Evolutionary conservation across 1,140 invertebrate species (phyloP).

Genomic region (Solenopsis fugax): DNA sequence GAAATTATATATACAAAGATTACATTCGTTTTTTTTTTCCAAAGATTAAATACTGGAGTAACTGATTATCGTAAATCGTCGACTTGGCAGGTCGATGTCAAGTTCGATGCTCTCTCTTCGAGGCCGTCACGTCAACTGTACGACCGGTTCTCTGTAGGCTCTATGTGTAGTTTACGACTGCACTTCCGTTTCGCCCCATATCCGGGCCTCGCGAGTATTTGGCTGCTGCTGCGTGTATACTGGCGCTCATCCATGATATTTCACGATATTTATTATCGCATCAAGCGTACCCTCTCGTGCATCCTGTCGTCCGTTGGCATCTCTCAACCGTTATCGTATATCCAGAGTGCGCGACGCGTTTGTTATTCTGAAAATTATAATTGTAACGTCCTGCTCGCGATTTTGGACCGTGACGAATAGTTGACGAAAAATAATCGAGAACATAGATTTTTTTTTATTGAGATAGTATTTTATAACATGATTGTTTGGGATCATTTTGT

Average conservation of each 20-base stretch:
- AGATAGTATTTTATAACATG: neutral
- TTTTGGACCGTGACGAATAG: neutral
- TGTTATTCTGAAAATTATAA: conserved; percentile 43
- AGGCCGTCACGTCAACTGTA: conserved; percentile 17
- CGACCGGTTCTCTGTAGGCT: conserved; percentile 29
- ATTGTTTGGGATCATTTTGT: neutral
- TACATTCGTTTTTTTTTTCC: neutral
- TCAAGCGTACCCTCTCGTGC: conserved; percentile 30
- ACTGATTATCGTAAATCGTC: conserved; percentile 19
- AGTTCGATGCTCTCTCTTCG: conserved; percentile 36
- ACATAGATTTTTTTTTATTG: neutral
- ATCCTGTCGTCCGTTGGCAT: conserved; percentile 37
- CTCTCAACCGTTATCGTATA: conserved; percentile 43
- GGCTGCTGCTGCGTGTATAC: conserved; percentile 46
- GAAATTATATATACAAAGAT: neutral
- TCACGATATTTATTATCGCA: conserved; percentile 67
- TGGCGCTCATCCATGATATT: conserved; percentile 55
- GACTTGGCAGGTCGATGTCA: conserved; percentile 22
- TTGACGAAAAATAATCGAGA: neutral
- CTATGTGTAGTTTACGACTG: conserved; percentile 68
- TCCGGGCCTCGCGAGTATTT: conserved; percentile 65
- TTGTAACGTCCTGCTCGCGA: neutral
- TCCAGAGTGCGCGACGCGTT: conserved; percentile 26
- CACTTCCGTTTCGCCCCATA: conserved; percentile 64
- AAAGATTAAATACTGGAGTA: neutral